phyloP scores from a whole-genome alignment of 2,113 vertebrate species.

The Erythrocercus mccallii region DNA sequence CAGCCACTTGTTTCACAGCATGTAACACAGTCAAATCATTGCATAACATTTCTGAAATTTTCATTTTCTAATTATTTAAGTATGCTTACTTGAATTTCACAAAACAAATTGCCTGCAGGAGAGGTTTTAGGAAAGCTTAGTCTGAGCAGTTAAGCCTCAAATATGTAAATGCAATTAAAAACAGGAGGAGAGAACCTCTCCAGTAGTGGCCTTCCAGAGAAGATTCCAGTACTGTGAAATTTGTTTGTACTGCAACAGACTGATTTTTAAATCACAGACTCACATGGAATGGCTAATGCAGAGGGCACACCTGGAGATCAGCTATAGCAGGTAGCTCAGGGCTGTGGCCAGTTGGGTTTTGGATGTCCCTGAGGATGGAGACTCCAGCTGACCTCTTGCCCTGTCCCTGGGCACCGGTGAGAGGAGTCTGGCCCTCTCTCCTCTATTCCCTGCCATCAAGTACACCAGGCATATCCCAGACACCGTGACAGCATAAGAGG shows the following conservation, averaged over 20 bases:
- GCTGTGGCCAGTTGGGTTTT: neutral
- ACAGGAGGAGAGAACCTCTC: neutral
- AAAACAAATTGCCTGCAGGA: neutral
- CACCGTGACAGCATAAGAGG: fast-evolving
- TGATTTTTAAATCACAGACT: neutral
- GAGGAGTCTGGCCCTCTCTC: neutral
- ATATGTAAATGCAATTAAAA: slow-evolving; percentile 16
- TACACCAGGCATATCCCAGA: neutral
- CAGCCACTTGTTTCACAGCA: slow-evolving; percentile 5
- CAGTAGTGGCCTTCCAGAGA: neutral
- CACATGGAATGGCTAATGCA: neutral
- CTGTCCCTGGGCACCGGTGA: neutral
- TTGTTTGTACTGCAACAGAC: neutral
- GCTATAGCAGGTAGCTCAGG: neutral
- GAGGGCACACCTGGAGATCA: neutral
- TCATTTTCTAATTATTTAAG: neutral
- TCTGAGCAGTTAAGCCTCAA: neutral
- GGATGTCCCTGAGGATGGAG: neutral
- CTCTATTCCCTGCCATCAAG: neutral
- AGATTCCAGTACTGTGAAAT: neutral
- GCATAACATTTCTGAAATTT: neutral
- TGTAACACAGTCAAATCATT: neutral
- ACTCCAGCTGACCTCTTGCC: neutral
- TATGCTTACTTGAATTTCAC: neutral
- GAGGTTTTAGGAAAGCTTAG: neutral